Conservation (phyloP, 2,113 vertebrate species). For the Anhinga anhinga region DNA sequence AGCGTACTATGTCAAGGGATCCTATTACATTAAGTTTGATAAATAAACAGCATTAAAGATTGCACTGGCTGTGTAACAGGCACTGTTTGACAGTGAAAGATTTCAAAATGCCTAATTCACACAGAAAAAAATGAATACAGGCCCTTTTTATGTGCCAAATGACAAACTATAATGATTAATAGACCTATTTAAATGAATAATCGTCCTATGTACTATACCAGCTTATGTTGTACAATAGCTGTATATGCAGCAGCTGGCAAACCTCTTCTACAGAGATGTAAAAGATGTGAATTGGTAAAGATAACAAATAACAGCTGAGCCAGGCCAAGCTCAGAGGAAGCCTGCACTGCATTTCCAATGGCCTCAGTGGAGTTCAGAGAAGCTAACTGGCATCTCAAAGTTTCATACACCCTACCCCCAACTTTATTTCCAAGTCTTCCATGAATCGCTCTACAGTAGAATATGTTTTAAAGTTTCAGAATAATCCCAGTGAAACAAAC, state of each 20-base stretch:
- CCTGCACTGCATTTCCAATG: neutral
- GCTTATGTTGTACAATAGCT: neutral
- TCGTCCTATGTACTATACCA: neutral
- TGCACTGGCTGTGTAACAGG: conserved; percentile 34
- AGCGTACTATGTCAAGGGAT: conserved; percentile 32
- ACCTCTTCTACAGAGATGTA: neutral
- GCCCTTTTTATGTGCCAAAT: conserved; percentile 13
- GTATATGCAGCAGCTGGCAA: conserved; percentile 24
- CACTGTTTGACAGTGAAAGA: conserved; percentile 37
- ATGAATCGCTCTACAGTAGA: neutral
- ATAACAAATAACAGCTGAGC: conserved; percentile 28
- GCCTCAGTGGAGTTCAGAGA: neutral
- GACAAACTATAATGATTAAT: conserved; percentile 57
- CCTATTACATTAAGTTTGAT: conserved; percentile 52
- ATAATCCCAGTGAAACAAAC: neutral
- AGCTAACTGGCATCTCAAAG: neutral
- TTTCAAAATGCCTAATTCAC: conserved; percentile 19
- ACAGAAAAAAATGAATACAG: conserved; percentile 52
- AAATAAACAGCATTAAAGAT: conserved; percentile 62
- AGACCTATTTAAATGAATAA: conserved; percentile 43
- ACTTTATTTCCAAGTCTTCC: neutral
- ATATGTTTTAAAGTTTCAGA: neutral
- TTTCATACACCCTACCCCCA: neutral
- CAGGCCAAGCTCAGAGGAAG: neutral
- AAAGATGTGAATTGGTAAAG: conserved; percentile 14